Evolutionary conservation across 2,888 invertebrate genomes (phyloP), one percentile per base, ranked within the genome.

Genomic region (Hemistola chrysoprasaria): DNA sequence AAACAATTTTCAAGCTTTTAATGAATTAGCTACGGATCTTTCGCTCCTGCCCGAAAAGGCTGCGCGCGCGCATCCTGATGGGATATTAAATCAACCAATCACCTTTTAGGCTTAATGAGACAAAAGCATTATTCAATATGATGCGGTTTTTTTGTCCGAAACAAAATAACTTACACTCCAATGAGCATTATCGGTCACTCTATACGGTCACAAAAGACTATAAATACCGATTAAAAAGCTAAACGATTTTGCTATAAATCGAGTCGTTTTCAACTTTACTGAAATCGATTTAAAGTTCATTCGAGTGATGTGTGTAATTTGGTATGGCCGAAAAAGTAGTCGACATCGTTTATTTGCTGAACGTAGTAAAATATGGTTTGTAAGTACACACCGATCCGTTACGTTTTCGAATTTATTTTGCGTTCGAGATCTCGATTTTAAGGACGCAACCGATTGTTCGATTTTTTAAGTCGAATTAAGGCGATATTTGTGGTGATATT

Each of bases 31-130:
- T 36, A 48, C 41, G 42, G 42, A 23, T 24, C 33, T 37, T 24
- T 26, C 22, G 37, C 32, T 29, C 43, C 50, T 59, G 52, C 43
- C 62, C 54, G 49, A 56, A 61, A 57, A 42, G 53, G 56, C 6
- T 11, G 49, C 53, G 38, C 32, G 20, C 22, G 6, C 27, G 49
- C 41, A 49, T 43, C 41, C 30, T 49, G 45, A 64, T 65, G 63
- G 56, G 51, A 48, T 61, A 58, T 68, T 81, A 81, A 81, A 78
- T 81, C 79, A 74, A 56, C 65, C 49, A 50, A 56, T 57, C 63
- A 56, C 75, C 78, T 65, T 84, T 64, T 79, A 73, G 45, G 83
- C 73, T 75, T 83, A 84, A 84, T 83, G 82, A 84, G 83, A 82
- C 78, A 81, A 79, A 83, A 64, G 72, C 69, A 72, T 76, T 73